Percentiles rank a stretch among this genome's conserved stretches.
Conservation (phyloP, 1,140 invertebrate genomes). For the Dinothrombium tinctorium region DNA sequence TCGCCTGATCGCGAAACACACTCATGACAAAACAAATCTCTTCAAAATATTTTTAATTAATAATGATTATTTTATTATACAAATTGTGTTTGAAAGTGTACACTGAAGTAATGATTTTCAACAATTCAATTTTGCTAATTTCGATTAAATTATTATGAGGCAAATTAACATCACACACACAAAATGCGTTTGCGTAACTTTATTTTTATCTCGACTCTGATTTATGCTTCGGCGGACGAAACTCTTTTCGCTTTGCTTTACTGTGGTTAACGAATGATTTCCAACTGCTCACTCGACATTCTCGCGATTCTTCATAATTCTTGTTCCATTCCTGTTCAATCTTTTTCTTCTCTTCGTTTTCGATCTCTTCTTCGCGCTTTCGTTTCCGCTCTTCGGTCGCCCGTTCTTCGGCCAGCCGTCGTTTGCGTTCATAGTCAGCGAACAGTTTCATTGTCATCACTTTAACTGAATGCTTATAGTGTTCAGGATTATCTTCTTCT, state of each 20-base stretch:
- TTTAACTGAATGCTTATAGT: constrained; percentile 81
- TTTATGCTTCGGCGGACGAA: constrained; percentile 66
- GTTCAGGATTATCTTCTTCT: constrained; percentile 79
- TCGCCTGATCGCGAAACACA: too few relatives aligned
- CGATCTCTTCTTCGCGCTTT: constrained; percentile 77
- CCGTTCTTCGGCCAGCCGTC: constrained; percentile 49
- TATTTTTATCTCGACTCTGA: not conserved
- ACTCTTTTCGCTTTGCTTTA: constrained; percentile 38
- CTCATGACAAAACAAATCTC: too few relatives aligned
- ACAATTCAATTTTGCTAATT: too few relatives aligned
- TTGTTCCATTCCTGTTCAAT: constrained; percentile 84
- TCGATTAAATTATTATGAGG: too few relatives aligned
- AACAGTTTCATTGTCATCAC: constrained; percentile 96
- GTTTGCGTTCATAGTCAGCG: constrained; percentile 77
- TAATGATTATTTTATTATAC: too few relatives aligned
- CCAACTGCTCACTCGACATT: constrained; percentile 84
- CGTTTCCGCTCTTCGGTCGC: constrained; percentile 79
- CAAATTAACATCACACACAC: too few relatives aligned
- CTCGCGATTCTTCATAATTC: constrained; percentile 90
- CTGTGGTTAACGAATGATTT: constrained; percentile 60
- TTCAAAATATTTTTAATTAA: too few relatives aligned
- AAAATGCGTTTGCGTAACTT: too few relatives aligned
- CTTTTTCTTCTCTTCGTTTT: constrained; percentile 65
- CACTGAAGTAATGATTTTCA: too few relatives aligned
- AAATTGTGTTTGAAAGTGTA: too few relatives aligned